phyloP scores from a whole-genome alignment of 2,797 vertebrate genomes.

The Hemitrygon akajei region DNA sequence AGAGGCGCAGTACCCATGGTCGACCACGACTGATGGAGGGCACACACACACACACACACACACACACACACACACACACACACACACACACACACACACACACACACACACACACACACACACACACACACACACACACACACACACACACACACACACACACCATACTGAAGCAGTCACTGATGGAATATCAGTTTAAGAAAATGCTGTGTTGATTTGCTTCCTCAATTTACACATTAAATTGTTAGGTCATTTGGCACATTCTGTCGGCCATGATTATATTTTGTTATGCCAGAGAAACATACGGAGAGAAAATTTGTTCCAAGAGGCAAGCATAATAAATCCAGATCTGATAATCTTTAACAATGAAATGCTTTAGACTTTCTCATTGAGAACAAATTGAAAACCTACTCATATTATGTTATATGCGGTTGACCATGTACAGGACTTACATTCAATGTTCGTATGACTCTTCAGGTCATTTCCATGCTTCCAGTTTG shows the following conservation, averaged over 20 bases:
- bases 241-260: conserved; percentile 22
- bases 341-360: conserved; percentile 27
- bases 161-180: no score
- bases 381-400: conserved; percentile 50
- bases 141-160: no score
- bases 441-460: conserved; percentile 55
- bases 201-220: background rate
- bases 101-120: no score
- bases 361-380: background rate
- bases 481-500: conserved; percentile 17
- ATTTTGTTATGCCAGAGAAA: conserved; percentile 29
- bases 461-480: conserved; percentile 45
- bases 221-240: background rate
- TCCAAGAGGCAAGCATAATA: conserved; percentile 32
- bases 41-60: no score
- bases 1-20: no score
- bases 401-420: conserved; percentile 56
- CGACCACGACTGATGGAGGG: no score
- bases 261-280: background rate
- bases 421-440: conserved; percentile 57
- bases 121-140: no score
- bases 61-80: no score
- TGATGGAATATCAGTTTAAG: background rate
- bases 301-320: conserved; percentile 18
- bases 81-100: no score